Percentiles rank a stretch among this genome's conserved stretches.
Conservation (phyloP, 2,113 vertebrate species). For the Lepus americanus region DNA sequence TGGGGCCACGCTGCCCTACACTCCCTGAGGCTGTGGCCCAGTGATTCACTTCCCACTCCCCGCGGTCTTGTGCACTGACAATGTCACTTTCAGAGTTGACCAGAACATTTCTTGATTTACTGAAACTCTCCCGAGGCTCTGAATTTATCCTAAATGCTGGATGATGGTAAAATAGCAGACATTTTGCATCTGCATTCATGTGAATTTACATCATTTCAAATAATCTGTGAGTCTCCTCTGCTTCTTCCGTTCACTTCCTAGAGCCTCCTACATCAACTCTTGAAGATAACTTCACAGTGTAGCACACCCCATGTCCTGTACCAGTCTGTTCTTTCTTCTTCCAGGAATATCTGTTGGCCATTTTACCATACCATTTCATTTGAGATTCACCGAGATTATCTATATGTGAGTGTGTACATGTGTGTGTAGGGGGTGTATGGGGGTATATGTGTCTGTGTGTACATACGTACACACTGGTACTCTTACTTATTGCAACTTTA, state of each 20-base stretch:
- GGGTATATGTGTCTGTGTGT: too few relatives aligned
- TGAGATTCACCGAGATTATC: background rate
- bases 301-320: background rate
- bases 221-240: background rate
- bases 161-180: background rate
- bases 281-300: background rate
- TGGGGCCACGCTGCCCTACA: background rate
- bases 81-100: background rate
- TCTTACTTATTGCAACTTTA: background rate
- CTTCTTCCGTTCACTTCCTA: background rate
- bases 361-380: background rate
- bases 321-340: background rate
- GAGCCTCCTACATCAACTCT: background rate
- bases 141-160: background rate
- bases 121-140: background rate
- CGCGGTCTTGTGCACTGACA: background rate
- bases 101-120: background rate
- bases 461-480: accelerated
- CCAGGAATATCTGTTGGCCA: background rate
- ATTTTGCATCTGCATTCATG: background rate
- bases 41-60: background rate
- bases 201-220: background rate
- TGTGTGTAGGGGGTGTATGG: accelerated
- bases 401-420: accelerated
- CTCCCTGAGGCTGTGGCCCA: background rate